These are phyloP conservation scores for Xiphophorus maculatus DNA, from an alignment of 2,113 vertebrate species.

Conservation along the genomic window DNA sequence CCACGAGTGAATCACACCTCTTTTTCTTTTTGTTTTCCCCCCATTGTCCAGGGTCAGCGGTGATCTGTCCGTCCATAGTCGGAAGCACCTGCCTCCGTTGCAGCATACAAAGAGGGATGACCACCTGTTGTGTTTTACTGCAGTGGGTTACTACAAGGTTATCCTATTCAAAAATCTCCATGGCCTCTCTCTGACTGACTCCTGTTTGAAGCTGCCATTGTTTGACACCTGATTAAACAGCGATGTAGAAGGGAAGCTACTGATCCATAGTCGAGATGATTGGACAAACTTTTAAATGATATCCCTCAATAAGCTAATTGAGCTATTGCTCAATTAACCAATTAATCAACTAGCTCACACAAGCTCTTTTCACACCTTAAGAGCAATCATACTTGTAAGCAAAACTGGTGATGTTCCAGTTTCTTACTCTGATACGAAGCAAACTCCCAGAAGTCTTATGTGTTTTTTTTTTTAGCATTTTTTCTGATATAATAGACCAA, in stretches of 20 bases:
- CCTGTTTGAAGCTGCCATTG: conserved; percentile 1
- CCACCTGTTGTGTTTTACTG: conserved; percentile 65
- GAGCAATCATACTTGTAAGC: not conserved
- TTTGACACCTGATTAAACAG: conserved; percentile 3
- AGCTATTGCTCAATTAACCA: not conserved
- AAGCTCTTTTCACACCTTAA: not conserved
- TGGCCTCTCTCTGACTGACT: not conserved
- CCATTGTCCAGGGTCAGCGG: conserved; percentile 62
- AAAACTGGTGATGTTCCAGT: not conserved
- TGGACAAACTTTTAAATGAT: not conserved
- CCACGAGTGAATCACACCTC: conserved; percentile 53
- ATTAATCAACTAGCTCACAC: not conserved
- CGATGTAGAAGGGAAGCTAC: conserved; percentile 4
- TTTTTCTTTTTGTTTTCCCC: conserved; percentile 40
- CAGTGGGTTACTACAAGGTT: conserved; percentile 51
- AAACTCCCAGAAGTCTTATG: not conserved
- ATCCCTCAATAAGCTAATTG: not conserved
- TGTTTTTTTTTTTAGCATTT: too few species aligned
- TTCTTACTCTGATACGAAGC: not conserved
- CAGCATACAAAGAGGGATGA: conserved; percentile 57
- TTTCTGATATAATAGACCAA: too few species aligned
- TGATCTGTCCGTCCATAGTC: conserved; percentile 34
- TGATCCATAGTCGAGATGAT: not conserved
- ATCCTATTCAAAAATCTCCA: conserved; percentile 40
- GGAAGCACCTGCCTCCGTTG: conserved; percentile 72